phyloP scores from a whole-genome alignment of 2,888 invertebrate species.

The Philaethria dido region DNA sequence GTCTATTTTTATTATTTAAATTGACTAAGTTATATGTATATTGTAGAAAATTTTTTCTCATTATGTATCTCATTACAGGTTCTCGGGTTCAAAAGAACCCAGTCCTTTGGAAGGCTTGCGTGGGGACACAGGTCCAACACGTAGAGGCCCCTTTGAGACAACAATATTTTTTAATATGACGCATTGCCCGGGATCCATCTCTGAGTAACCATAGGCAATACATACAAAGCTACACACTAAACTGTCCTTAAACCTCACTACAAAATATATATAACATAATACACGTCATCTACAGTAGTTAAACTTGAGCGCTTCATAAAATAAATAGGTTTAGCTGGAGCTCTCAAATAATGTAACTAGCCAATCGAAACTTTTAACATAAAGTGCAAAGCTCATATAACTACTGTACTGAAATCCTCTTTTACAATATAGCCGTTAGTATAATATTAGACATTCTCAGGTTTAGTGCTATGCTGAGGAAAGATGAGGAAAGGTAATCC shows the following conservation, averaged over 20 bases:
- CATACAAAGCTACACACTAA: no score
- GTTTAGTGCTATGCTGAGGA: conserved; percentile 4
- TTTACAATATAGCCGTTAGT: conserved; percentile 13
- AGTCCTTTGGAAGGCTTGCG: no score
- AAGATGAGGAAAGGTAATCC: neutral
- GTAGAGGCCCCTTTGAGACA: no score
- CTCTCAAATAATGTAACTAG: conserved; percentile 18
- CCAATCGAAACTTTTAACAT: conserved; percentile 28
- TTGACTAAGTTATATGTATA: no score
- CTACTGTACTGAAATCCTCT: conserved; percentile 22
- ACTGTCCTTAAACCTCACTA: neutral
- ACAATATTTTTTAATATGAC: no score
- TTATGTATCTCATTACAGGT: no score
- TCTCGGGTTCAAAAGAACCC: no score
- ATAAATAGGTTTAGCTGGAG: conserved; percentile 12
- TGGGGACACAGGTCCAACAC: no score
- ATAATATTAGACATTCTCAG: conserved; percentile 13
- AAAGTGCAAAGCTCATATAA: conserved; percentile 18
- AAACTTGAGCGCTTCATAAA: conserved; percentile 19
- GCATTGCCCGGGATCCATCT: no score
- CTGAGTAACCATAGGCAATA: no score
- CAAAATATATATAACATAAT: neutral
- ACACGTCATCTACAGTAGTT: conserved; percentile 3
- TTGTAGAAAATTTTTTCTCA: no score
- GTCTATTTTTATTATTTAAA: no score